Conservation (phyloP, 2,888 invertebrate genomes). For the Stenchaetothrips biformis region DNA sequence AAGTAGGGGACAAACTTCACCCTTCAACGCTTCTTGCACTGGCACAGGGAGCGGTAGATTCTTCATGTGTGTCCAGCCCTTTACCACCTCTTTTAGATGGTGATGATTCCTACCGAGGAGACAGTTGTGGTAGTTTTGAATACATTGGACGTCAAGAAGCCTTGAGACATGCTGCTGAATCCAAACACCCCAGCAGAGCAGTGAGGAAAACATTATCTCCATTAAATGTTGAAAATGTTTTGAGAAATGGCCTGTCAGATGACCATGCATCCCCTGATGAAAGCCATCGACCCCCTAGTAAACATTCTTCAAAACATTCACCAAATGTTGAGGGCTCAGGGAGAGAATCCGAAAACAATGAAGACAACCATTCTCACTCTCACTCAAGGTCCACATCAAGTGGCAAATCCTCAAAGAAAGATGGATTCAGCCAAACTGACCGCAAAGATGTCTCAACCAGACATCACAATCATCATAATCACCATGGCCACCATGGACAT, state of each 20-base stretch:
- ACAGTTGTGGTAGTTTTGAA: slow-evolving; percentile 61
- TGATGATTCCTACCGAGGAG: slow-evolving; percentile 58
- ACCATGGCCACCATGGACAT: slow-evolving; percentile 40
- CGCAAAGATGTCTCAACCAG: slow-evolving; percentile 47
- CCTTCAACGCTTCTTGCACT: slow-evolving; percentile 56
- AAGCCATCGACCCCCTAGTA: background rate
- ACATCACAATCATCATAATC: slow-evolving; percentile 42
- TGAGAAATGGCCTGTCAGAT: background rate
- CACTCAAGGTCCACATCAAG: slow-evolving; percentile 52
- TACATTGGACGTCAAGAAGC: slow-evolving; percentile 41
- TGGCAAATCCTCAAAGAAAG: slow-evolving; percentile 56
- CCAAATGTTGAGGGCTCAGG: slow-evolving; percentile 42
- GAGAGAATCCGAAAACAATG: slow-evolving; percentile 48
- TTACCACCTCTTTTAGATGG: background rate
- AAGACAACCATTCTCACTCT: slow-evolving; percentile 39
- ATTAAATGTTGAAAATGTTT: background rate
- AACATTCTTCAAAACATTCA: background rate
- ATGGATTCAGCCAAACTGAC: slow-evolving; percentile 62
- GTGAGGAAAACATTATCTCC: background rate
- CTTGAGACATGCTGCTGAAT: background rate
- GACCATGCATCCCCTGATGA: slow-evolving; percentile 7
- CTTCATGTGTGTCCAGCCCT: slow-evolving; percentile 48
- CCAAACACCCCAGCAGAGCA: background rate
- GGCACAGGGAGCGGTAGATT: slow-evolving; percentile 45
- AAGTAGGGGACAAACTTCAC: slow-evolving; percentile 45